Conservation (phyloP, 2,797 vertebrate genomes). For the Cygnus olor region DNA sequence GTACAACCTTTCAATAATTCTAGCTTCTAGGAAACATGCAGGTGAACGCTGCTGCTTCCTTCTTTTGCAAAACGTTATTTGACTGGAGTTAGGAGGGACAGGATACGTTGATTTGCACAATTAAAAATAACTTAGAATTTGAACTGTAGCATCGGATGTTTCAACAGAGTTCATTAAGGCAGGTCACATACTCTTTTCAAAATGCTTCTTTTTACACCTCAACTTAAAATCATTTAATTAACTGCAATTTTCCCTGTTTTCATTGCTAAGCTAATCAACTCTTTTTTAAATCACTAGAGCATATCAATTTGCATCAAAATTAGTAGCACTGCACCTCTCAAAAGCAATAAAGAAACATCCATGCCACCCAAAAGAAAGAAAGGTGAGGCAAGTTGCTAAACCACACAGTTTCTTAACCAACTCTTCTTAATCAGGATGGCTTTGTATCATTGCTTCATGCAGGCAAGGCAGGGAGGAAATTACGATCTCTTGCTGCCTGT, state of each 20-base stretch:
- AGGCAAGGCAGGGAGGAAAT: not conserved
- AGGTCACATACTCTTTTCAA: not conserved
- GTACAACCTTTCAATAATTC: not conserved
- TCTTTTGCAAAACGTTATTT: slow-evolving; percentile 21
- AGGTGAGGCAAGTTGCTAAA: not conserved
- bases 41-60: not conserved
- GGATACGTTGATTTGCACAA: slow-evolving; percentile 38
- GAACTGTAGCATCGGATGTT: not conserved
- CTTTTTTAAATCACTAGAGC: not conserved
- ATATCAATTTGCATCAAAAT: not conserved
- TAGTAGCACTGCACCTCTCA: not conserved
- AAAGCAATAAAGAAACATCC: not conserved
- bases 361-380: not conserved
- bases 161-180: not conserved
- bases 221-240: not conserved
- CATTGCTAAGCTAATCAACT: not conserved
- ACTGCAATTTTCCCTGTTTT: not conserved
- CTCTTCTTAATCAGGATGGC: not conserved
- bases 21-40: slow-evolving; percentile 22
- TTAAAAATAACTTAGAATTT: slow-evolving; percentile 42
- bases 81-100: slow-evolving; percentile 10
- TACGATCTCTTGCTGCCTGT: not conserved
- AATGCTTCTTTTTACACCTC: not conserved
- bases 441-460: not conserved
- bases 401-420: not conserved